These are phyloP conservation scores for Rhinopomastus cyanomelas DNA, from an alignment of 2,113 vertebrate genomes.

Conservation along the genomic window DNA sequence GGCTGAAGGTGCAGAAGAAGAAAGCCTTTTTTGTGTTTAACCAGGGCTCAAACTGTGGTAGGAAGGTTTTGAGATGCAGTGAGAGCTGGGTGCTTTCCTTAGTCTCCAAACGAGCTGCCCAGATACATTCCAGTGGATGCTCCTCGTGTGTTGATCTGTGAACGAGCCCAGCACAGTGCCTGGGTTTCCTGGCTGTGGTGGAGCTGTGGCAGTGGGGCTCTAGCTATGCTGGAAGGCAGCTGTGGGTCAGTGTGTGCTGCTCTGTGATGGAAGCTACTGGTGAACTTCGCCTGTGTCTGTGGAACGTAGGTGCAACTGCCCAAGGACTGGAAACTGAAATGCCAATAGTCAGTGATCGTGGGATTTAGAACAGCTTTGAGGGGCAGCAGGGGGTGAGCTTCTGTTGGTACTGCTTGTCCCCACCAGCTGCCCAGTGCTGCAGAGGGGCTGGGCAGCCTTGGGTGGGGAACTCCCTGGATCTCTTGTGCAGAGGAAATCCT, in stretches of 20 bases:
- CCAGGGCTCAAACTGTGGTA: background rate
- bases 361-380: background rate
- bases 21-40: background rate
- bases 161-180: rapidly evolving
- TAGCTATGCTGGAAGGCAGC: background rate
- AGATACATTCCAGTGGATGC: background rate
- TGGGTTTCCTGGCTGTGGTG: background rate
- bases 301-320: background rate
- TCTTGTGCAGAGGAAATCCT: background rate
- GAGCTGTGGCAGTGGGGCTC: background rate
- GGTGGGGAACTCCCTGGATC: background rate
- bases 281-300: rapidly evolving
- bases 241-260: rapidly evolving
- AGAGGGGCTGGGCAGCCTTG: background rate
- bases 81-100: background rate
- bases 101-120: background rate
- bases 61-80: rapidly evolving
- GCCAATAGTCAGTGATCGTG: rapidly evolving
- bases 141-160: background rate
- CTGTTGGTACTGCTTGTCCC: background rate
- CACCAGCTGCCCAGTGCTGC: rapidly evolving
- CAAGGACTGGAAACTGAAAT: background rate
- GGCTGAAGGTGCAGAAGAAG: background rate
- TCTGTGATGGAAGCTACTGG: rapidly evolving
- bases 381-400: background rate